Conservation (phyloP, 2,797 vertebrate genomes). For the Neostethus bicornis region DNA sequence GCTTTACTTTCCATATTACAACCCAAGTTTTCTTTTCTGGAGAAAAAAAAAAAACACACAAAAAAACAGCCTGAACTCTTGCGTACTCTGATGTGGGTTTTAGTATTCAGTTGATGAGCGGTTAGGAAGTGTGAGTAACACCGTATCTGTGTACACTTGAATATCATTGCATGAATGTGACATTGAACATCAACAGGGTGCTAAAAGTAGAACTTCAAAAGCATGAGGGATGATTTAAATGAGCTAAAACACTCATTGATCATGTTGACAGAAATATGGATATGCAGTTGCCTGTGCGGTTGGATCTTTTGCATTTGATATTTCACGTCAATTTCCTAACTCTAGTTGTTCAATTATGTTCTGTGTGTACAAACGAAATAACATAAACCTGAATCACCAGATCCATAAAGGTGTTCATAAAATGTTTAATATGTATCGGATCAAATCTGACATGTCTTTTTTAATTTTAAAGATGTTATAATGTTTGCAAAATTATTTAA, state of each 20-base stretch:
- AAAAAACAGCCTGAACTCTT: conserved; percentile 31
- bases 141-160: conserved; percentile 8
- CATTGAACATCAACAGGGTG: conserved; percentile 19
- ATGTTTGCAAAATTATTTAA: too few relatives aligned
- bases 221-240: conserved; percentile 2
- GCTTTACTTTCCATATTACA: conserved; percentile 26
- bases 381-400: too few relatives aligned
- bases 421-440: background rate
- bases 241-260: background rate
- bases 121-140: conserved; percentile 38
- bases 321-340: conserved; percentile 2
- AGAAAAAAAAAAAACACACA: conserved; percentile 27
- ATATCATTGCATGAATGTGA: conserved; percentile 22
- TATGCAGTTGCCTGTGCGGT: background rate
- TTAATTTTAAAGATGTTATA: too few relatives aligned
- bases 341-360: conserved; percentile 5
- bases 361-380: background rate
- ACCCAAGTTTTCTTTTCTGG: conserved; percentile 17
- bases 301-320: background rate
- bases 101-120: conserved; percentile 18
- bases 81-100: conserved; percentile 27
- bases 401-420: background rate
- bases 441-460: conserved; percentile 10
- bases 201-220: conserved; percentile 26
- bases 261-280: conserved; percentile 2